These are phyloP conservation scores for Xestia rhomboidea DNA, from an alignment of 2,888 invertebrate species.

Conservation along the genomic window DNA sequence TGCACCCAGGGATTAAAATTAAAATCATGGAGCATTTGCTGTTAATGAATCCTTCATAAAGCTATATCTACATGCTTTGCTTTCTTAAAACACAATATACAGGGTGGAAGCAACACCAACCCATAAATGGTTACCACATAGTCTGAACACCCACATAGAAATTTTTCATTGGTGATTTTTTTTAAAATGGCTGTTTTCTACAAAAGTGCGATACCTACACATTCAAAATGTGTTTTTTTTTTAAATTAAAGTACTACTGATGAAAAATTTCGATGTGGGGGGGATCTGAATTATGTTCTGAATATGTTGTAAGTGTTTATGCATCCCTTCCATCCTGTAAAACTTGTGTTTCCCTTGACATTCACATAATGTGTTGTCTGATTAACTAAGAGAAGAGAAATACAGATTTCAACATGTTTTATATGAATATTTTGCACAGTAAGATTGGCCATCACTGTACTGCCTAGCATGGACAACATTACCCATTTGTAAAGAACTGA, in stretches of 20 bases:
- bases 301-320: background rate
- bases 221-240: background rate
- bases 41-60: background rate
- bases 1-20: background rate
- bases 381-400: background rate
- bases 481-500: background rate
- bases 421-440: background rate
- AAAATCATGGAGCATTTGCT: background rate
- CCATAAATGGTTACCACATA: background rate
- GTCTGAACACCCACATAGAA: background rate
- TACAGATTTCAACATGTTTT: background rate
- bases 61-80: background rate
- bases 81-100: background rate
- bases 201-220: background rate
- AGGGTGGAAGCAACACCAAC: background rate
- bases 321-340: background rate
- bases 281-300: background rate
- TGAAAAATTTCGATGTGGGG: background rate
- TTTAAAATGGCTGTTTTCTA: background rate
- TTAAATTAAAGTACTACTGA: background rate
- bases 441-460: slow-evolving; percentile 24
- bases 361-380: background rate
- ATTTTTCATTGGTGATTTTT: background rate
- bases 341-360: background rate
- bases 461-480: slow-evolving; percentile 27